Conservation (phyloP, 2,888 invertebrate species). For the Xestia c-nigrum region DNA sequence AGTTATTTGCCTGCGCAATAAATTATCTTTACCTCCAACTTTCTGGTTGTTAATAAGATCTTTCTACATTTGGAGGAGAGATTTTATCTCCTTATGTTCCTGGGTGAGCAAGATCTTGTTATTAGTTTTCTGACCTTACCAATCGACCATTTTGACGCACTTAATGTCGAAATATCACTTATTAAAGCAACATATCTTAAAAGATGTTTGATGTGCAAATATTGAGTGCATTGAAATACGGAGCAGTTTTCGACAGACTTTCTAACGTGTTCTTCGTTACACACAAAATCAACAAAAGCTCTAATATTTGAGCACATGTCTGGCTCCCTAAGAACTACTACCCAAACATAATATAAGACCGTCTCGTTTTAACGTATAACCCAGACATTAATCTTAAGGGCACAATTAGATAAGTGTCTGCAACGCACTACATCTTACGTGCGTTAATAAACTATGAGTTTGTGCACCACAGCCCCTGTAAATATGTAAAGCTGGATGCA, state of each 20-base stretch:
- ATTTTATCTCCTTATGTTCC: slow-evolving; percentile 18
- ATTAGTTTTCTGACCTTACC: not conserved
- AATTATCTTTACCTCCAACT: slow-evolving; percentile 31
- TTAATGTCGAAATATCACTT: not conserved
- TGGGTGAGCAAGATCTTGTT: not conserved
- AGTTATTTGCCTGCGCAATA: slow-evolving; percentile 23
- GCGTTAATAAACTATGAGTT: slow-evolving; percentile 84
- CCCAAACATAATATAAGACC: slow-evolving; percentile 24
- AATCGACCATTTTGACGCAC: not conserved
- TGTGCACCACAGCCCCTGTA: slow-evolving; percentile 70
- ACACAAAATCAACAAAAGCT: not conserved
- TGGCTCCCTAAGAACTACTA: slow-evolving; percentile 15
- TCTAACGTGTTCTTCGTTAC: too few species aligned
- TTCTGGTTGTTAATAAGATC: slow-evolving; percentile 38
- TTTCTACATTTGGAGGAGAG: slow-evolving; percentile 46
- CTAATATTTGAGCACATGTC: slow-evolving; percentile 16
- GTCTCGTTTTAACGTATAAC: slow-evolving; percentile 21
- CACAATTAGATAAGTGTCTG: slow-evolving; percentile 59
- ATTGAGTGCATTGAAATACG: not conserved
- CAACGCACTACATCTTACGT: slow-evolving; percentile 69
- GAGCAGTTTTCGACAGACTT: not conserved
- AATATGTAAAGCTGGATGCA: slow-evolving; percentile 84
- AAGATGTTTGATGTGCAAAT: not conserved
- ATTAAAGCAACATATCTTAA: too few species aligned
- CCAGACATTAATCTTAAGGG: slow-evolving; percentile 60